phyloP scores from a whole-genome alignment of 2,888 invertebrate species.

The Meganola albula region DNA sequence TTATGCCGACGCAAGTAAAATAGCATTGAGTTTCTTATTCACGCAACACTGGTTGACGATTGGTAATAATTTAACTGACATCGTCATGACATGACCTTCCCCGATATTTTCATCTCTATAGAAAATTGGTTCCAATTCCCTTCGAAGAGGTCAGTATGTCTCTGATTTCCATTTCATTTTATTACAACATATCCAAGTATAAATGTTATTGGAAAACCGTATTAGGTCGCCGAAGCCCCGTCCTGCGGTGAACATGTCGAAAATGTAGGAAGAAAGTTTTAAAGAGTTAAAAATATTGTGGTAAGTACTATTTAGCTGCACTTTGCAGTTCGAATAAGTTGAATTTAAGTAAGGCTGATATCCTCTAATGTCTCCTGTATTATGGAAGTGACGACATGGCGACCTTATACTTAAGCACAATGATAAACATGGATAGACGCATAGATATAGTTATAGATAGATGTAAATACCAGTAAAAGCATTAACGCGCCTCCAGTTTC shows the following conservation, averaged over 20 bases:
- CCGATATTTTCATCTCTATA: constrained; percentile 30
- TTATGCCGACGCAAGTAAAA: too few relatives aligned
- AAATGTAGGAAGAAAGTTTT: too few relatives aligned
- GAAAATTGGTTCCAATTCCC: constrained; percentile 45
- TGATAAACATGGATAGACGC: too few relatives aligned
- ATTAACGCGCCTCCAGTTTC: constrained; percentile 46
- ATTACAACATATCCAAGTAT: constrained; percentile 38
- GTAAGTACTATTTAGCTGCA: too few relatives aligned
- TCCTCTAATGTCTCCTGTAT: too few relatives aligned
- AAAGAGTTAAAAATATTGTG: too few relatives aligned
- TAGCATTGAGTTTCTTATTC: too few relatives aligned
- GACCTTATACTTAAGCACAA: too few relatives aligned
- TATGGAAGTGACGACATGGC: too few relatives aligned
- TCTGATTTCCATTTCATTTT: constrained; percentile 53
- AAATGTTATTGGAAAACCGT: constrained; percentile 41
- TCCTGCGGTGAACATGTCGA: constrained; percentile 25
- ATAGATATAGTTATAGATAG: constrained; percentile 18
- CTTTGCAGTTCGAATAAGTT: too few relatives aligned
- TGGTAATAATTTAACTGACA: constrained; percentile 38
- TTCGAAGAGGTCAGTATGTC: constrained; percentile 48
- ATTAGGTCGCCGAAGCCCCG: constrained; percentile 29
- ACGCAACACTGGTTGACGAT: too few relatives aligned
- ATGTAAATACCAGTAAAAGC: constrained; percentile 23
- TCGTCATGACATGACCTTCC: constrained; percentile 36
- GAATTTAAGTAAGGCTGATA: too few relatives aligned